Conservation (phyloP, 2,113 vertebrate genomes). For the Natator depressus region DNA sequence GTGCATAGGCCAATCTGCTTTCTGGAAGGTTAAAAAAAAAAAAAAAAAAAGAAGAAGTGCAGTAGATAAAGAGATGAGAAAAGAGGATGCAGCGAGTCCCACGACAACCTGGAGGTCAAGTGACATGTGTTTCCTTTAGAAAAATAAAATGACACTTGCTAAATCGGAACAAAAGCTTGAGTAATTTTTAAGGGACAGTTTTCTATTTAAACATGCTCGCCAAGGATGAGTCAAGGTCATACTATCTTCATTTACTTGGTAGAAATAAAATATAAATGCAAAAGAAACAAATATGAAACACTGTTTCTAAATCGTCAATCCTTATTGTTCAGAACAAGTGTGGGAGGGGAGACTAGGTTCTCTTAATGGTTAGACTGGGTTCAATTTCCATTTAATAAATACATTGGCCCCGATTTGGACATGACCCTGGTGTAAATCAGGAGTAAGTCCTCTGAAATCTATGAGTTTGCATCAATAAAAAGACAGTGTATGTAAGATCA, state of each 20-base stretch:
- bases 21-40: conserved; percentile 78
- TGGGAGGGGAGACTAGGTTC: conserved; percentile 20
- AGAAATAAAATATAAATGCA: conserved; percentile 16
- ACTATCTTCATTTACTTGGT: conserved; percentile 24
- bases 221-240: conserved; percentile 46
- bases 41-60: neutral
- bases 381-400: conserved; percentile 57
- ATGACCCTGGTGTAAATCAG: conserved; percentile 30
- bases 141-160: conserved; percentile 44
- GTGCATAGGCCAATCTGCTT: conserved; percentile 95
- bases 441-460: conserved; percentile 54
- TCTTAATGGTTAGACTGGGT: conserved; percentile 53
- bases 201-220: conserved; percentile 24
- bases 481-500: conserved; percentile 19
- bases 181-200: conserved; percentile 42
- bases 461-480: conserved; percentile 26
- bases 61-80: conserved; percentile 22
- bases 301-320: conserved; percentile 57
- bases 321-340: conserved; percentile 53
- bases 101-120: conserved; percentile 61
- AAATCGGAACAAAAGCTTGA: conserved; percentile 57
- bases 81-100: conserved; percentile 47
- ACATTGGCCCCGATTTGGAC: conserved; percentile 31
- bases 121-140: conserved; percentile 77
- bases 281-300: conserved; percentile 53